phyloP scores from a whole-genome alignment of 1,140 invertebrate genomes.

The Pseudoatta argentina region DNA sequence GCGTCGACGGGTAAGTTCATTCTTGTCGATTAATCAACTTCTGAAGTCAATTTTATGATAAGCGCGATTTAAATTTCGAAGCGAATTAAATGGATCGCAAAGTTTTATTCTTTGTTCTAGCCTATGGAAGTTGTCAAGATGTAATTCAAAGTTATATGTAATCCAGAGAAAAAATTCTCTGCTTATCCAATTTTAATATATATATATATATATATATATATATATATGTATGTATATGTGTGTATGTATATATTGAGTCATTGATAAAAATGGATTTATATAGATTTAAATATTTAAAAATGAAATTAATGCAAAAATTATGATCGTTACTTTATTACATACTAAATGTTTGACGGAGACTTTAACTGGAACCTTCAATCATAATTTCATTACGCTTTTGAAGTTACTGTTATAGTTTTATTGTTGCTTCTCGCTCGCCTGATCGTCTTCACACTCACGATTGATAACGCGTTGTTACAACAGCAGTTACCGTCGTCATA shows the following conservation, averaged over 20 bases:
- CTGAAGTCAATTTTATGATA: slow-evolving; percentile 13
- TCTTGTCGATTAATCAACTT: slow-evolving; percentile 8
- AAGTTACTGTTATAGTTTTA: not conserved
- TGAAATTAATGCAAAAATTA: not conserved
- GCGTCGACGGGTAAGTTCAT: slow-evolving; percentile 88
- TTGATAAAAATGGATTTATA: no score
- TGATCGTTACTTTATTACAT: not conserved
- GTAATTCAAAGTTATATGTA: slow-evolving; percentile 3
- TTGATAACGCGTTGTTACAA: slow-evolving; percentile 26
- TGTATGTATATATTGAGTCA: no score
- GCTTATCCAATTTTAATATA: not conserved
- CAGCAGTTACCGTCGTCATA: not conserved
- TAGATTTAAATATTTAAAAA: no score
- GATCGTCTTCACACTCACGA: not conserved
- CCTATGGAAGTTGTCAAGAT: not conserved
- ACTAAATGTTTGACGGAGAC: not conserved
- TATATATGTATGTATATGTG: no score
- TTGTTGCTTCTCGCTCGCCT: not conserved
- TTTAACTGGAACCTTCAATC: not conserved
- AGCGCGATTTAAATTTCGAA: not conserved
- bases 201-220: no score
- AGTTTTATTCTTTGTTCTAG: not conserved
- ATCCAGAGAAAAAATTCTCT: not conserved
- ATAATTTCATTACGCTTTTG: not conserved
- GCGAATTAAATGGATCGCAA: not conserved